These are phyloP conservation scores for Lutraria rhynchaena DNA, from an alignment of 1,140 invertebrate genomes.

Conservation along the genomic window DNA sequence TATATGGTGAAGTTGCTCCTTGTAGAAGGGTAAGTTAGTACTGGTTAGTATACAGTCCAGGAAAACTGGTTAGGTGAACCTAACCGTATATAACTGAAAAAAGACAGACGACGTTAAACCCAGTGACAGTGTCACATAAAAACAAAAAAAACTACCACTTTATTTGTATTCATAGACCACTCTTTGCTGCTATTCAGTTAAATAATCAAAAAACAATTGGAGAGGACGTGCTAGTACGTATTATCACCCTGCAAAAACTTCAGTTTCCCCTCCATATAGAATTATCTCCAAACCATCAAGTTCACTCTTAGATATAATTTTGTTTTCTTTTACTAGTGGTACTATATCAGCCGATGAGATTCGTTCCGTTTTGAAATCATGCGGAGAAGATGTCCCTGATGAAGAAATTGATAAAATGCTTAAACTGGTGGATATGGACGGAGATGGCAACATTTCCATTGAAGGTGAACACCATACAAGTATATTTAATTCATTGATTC, in stretches of 20 bases:
- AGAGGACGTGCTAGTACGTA: background rate
- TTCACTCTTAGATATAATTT: background rate
- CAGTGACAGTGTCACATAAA: no score
- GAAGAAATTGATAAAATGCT: conserved; percentile 28
- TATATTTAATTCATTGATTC: background rate
- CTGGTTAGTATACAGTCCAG: no score
- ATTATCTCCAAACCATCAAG: no score
- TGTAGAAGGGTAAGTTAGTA: no score
- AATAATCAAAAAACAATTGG: background rate
- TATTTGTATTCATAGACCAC: no score
- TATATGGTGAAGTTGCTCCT: no score
- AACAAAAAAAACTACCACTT: no score
- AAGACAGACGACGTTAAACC: no score
- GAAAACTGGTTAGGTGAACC: no score
- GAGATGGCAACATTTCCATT: conserved; percentile 42
- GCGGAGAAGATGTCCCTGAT: conserved; percentile 34
- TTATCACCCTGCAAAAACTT: background rate
- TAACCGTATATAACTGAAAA: no score
- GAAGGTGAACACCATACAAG: conserved; percentile 22
- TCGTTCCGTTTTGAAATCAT: conserved; percentile 1
- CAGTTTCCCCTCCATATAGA: background rate
- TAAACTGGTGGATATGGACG: conserved; percentile 24
- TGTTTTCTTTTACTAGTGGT: conserved; percentile 21
- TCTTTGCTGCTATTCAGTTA: background rate
- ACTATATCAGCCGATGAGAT: conserved; percentile 44